Evolutionary conservation across 2,888 invertebrate genomes (phyloP), one percentile per base, ranked within the genome.

Genomic region (Pollenia labialis): DNA sequence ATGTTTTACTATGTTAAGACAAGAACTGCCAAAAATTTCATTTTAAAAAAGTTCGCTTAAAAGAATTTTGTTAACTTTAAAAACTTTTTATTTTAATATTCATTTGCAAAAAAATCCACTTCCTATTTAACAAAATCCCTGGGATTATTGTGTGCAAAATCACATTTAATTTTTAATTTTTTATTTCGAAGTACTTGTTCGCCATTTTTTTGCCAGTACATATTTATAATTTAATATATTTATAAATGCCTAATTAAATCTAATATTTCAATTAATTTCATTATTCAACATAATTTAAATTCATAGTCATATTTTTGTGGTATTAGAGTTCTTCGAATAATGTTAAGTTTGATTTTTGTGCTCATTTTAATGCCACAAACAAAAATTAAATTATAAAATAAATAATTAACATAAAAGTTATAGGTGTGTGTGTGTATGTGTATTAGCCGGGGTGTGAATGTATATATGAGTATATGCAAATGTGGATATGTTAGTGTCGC

Each of bases 181-280:
- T 71, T 16, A 56, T 8, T 60, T 32, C 11, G 18, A 7, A 64
- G 0, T 14, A 8, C 8, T 68, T 32, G 12, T 71, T 64, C 60
- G 16, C 18, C 9, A 12, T 76, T 68, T 74, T 74, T 48, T 48
- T 10, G 40, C 32, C 44, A 18, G 56, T 16, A n/a, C n/a, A n/a
- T n/a, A 66, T 81, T 75, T 48, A 66, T 60, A 52, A 48, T 52
- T 18, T 60, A 77, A 79, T 79, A 23, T 56, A 79, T 80, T 82
- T 75, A 77, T 68, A 66, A 86, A 86, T 83, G 80, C 83, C 72
- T 81, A 77, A 81, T 80, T 83, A 77, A 81, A 83, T 81, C 72
- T 72, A 83, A 81, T 84, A 77, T 81, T 87, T 76, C 72, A 83
- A 87, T 84, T 83, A 87, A 87, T 84, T 84, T 84, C 60, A 77